phyloP scores from a whole-genome alignment of 2,113 vertebrate species.

The Paradoxurus hermaphroditus region DNA sequence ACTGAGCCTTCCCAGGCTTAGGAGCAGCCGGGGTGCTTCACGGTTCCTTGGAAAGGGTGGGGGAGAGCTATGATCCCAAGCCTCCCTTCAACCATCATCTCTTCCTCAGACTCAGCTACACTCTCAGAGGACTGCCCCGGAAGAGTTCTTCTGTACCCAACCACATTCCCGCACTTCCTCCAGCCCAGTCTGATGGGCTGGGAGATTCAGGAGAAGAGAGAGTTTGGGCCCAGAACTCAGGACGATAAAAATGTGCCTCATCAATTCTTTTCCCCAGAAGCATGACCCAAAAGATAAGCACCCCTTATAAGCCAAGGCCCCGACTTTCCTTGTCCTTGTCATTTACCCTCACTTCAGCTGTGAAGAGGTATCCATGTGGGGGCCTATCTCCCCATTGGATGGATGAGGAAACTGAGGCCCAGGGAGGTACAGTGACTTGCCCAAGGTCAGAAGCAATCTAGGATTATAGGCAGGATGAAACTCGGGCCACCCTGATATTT shows the following conservation, averaged over 20 bases:
- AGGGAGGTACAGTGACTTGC: not conserved
- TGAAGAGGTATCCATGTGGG: not conserved
- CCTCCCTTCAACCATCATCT: not conserved
- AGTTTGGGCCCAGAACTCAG: not conserved
- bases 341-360: not conserved
- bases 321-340: not conserved
- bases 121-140: not conserved
- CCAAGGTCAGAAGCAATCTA: not conserved
- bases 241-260: not conserved
- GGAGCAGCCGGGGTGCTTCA: not conserved
- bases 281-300: not conserved
- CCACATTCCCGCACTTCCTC: rapidly evolving
- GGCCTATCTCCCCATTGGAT: not conserved
- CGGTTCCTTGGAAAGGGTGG: not conserved
- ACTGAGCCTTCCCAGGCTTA: not conserved
- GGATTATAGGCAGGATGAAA: not conserved
- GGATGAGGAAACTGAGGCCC: not conserved
- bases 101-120: not conserved
- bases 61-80: not conserved
- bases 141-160: not conserved
- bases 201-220: not conserved
- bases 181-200: not conserved
- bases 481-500: not conserved
- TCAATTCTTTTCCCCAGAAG: not conserved
- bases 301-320: not conserved